phyloP scores from a whole-genome alignment of 2,797 vertebrate species.

The Tinamus major region DNA sequence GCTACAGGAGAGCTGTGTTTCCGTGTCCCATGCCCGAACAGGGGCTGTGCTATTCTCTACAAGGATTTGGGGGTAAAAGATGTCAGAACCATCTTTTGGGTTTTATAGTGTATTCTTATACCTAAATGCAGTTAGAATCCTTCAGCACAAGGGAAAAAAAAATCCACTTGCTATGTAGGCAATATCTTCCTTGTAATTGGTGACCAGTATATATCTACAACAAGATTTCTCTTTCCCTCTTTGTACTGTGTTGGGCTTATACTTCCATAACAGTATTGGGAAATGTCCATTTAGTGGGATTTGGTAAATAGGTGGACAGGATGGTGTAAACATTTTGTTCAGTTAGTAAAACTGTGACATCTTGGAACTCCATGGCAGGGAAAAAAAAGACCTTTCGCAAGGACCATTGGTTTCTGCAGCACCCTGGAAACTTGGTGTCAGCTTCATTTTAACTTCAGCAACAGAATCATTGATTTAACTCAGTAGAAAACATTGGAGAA shows the following conservation, averaged over 20 bases:
- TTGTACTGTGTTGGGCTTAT: background rate
- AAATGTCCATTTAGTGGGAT: background rate
- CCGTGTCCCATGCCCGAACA: background rate
- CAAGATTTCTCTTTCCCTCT: background rate
- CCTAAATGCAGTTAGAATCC: background rate
- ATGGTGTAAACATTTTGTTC: background rate
- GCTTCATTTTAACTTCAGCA: constrained; percentile 3
- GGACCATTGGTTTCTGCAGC: background rate
- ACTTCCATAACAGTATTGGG: accelerated
- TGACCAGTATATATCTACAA: background rate
- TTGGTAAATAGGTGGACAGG: background rate
- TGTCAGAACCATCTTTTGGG: background rate
- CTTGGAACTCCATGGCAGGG: background rate
- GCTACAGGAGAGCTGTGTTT: background rate
- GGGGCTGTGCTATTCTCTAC: background rate
- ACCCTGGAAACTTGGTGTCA: background rate
- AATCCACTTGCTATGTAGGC: accelerated
- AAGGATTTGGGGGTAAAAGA: background rate
- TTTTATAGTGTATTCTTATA: background rate
- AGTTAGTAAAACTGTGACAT: background rate
- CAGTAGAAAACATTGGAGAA: background rate
- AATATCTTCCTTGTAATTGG: background rate
- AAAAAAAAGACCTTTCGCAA: constrained; percentile 6
- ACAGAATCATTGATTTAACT: background rate
- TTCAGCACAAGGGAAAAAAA: background rate